phyloP scores from a whole-genome alignment of 2,113 vertebrate genomes.

The Gallinago jamesoni region DNA sequence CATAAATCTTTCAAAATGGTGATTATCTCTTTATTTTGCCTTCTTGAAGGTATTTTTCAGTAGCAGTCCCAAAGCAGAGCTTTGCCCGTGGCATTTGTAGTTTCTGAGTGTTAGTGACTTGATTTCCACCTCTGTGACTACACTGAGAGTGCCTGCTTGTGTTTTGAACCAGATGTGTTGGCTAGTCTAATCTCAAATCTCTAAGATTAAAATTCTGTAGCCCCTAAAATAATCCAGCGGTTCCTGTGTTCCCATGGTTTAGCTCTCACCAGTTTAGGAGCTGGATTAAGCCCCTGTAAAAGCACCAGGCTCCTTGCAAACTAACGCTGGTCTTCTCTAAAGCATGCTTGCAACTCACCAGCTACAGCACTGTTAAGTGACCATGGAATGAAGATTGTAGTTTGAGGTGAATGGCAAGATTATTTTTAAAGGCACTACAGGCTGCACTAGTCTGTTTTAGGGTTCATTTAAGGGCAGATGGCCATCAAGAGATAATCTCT shows the following conservation, averaged over 20 bases:
- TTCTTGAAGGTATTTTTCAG: background rate
- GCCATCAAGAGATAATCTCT: background rate
- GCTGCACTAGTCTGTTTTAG: background rate
- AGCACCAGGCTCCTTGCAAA: background rate
- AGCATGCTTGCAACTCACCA: background rate
- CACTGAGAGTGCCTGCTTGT: background rate
- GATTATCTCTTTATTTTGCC: background rate
- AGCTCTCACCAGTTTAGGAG: conserved; percentile 1
- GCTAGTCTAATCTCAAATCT: conserved; percentile 26
- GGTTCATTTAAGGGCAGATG: background rate
- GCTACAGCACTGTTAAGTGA: background rate
- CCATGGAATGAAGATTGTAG: background rate
- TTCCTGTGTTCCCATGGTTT: conserved; percentile 11
- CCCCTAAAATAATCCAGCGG: conserved; percentile 5
- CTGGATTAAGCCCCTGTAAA: conserved; percentile 9
- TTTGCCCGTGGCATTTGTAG: background rate
- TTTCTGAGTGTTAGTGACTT: background rate
- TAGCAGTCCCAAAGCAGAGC: background rate
- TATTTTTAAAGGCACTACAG: background rate
- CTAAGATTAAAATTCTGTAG: conserved; percentile 26
- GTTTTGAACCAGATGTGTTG: background rate
- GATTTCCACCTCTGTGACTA: background rate
- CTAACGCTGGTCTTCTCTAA: background rate
- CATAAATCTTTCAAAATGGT: background rate
- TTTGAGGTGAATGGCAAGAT: background rate